phyloP scores from a whole-genome alignment of 2,888 invertebrate species.

The Xanthostigma xanthostigma region DNA sequence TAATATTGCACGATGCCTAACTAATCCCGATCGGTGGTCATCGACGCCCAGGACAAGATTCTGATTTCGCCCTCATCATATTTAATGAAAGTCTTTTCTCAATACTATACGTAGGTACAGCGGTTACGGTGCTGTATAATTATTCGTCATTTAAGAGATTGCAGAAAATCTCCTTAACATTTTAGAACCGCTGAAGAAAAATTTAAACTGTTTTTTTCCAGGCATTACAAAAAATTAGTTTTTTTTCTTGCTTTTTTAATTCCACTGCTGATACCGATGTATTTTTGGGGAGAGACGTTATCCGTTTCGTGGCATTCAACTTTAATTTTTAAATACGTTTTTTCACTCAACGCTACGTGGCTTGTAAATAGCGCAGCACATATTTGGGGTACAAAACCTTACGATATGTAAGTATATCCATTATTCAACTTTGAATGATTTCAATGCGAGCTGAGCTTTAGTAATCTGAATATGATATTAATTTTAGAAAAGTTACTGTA shows the following conservation, averaged over 20 bases:
- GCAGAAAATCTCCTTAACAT: no score
- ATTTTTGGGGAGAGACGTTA: conserved; percentile 41
- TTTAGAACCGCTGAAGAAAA: neutral
- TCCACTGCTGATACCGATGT: conserved; percentile 41
- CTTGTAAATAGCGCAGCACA: conserved; percentile 52
- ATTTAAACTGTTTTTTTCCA: neutral
- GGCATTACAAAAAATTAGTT: conserved; percentile 2
- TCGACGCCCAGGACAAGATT: no score
- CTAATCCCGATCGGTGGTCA: no score
- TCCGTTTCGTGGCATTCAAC: conserved; percentile 28
- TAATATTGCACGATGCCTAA: no score
- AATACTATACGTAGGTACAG: no score
- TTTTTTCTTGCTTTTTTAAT: conserved; percentile 16
- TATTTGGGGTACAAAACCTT: conserved; percentile 31
- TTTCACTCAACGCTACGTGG: conserved; percentile 45
- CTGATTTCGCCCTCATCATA: no score
- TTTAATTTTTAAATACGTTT: conserved; percentile 35
- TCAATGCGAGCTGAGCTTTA: no score
- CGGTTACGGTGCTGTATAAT: no score
- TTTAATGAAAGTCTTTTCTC: no score
- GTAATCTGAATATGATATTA: no score
- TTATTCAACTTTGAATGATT: neutral
- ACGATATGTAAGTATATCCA: conserved; percentile 24
- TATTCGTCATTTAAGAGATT: no score
- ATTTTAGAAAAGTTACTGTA: neutral